Conservation (phyloP, 2,888 invertebrate genomes). For the Mallateleia sp. region DNA sequence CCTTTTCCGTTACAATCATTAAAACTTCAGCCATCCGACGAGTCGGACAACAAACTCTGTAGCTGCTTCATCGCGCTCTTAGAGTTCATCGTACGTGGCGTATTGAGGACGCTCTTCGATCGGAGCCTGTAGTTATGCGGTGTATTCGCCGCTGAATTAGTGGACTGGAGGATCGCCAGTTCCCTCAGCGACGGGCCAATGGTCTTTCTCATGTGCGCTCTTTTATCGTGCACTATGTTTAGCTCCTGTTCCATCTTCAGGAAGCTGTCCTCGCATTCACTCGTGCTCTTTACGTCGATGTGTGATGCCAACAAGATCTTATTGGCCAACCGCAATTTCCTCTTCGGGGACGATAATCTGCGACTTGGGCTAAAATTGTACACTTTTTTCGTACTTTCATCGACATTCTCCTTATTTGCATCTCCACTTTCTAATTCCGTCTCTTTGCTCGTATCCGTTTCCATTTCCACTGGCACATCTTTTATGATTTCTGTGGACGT, state of each 20-base stretch:
- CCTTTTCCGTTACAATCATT: too few species aligned
- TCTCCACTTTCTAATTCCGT: background rate
- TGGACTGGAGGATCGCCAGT: conserved; percentile 28
- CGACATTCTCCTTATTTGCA: too few species aligned
- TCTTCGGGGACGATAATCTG: too few species aligned
- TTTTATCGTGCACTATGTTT: conserved; percentile 43
- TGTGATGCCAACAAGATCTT: too few species aligned
- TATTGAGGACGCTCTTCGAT: conserved; percentile 41
- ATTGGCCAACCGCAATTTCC: too few species aligned
- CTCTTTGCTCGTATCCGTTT: background rate
- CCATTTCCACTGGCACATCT: background rate
- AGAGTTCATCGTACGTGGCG: conserved; percentile 31
- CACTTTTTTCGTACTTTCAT: too few species aligned
- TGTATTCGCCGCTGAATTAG: conserved; percentile 5
- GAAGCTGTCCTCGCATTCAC: conserved; percentile 38
- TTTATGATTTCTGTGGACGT: too few species aligned
- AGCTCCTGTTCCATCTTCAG: conserved; percentile 38
- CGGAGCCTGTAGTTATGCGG: conserved; percentile 17
- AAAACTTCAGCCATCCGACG: too few species aligned
- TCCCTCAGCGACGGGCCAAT: conserved; percentile 30
- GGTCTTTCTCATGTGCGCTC: background rate
- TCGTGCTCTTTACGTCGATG: too few species aligned
- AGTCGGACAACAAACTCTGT: conserved; percentile 39
- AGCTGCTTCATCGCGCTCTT: conserved; percentile 43
- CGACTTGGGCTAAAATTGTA: too few species aligned